Evolutionary conservation across 2,888 invertebrate species (phyloP), one percentile per base, ranked within the genome.

Genomic region (Hyposoter didymator): DNA sequence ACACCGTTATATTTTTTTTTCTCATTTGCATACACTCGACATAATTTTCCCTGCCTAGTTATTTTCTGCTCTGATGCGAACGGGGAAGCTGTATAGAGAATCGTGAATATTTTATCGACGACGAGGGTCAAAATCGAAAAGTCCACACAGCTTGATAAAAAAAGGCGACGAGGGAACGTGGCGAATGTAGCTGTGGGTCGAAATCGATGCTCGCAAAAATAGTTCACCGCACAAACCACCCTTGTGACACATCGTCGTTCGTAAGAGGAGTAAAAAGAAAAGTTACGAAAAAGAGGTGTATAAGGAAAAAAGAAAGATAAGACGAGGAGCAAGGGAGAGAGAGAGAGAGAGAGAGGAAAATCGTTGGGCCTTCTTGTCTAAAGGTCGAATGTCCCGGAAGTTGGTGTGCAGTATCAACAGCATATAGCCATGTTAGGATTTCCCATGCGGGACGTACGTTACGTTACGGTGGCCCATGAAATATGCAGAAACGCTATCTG

Each of bases 391-490:
- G 72, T 52, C 87, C 88, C 32, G 87, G 89, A 90, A 88, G 89
- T 89, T 87, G 87, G 85, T 83, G 78, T 84, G 72, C 82, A 73
- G 64, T 39, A 66, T 12, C 66, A 83, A 47, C 73, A 22, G 64
- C n/a, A 28, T 66, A 69, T 76, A 55, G 89, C 89, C 89, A 88
- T 89, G 90, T 91, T 91, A 91, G 90, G 91, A 93, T 93, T 93
- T 93, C 92, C 93, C 93, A 91, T 91, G 93, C 90, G 93, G 88
- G 92, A 89, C 89, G 90, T 93, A 91, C 90, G 90, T 92, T 91
- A 90, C 90, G 90, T 91, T 87, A 87, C 84, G 82, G 55, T 87
- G 90, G 88, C 87, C 91, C 91, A 92, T 92, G 92, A 92, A 92
- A 92, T 92, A 92, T 92, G 91, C 91, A 92, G 80, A 78, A 84